Evolutionary conservation across 2,797 vertebrate species (phyloP), one percentile per base, ranked within the genome.

Genomic region (Molothrus aeneus): DNA sequence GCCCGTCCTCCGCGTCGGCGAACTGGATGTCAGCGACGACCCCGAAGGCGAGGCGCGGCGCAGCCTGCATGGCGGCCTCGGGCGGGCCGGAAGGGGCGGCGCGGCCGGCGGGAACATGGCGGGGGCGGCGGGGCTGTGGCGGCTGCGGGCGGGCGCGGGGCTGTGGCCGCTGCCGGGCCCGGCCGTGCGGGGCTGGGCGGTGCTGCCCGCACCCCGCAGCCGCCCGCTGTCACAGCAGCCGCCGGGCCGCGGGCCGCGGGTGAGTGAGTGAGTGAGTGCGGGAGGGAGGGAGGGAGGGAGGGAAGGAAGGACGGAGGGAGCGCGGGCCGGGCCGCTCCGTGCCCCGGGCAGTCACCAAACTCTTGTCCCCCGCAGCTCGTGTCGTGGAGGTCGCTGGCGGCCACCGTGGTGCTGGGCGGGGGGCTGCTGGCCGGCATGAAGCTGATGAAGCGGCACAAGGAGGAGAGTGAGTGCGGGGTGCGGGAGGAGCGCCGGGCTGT

Each of bases 11-110:
- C 21, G 98, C 96, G 10, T 99, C 98, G 1, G 99, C 99, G 87
- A 99, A 99, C 74, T 99, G 99, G 50, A 99, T 97, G 92, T 99
- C 99, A 1, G 99, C 98, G 21, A 99, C 97, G 6, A 99, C 97
- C 8, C 99, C 99, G 96, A 99, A 99, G 1, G 98, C 98, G 82
- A 99, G 98, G n/a, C 98, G 94, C 10, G 96, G 97, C 65, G 31
- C 83, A 42, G 11, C 31, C 90, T 83, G 73, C 95, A 96, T 95
- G 16, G 78, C 74, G 60, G 51, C 34, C 26, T 31, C 17, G 21
- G 10, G 31, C n/a, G 20, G 26, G 36, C 4, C 77, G 81, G 95
- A 91, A 82, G 60, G n/a, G 84, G 86, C 73, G 74, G 43, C 0
- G 2, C 34, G 22, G 81, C 5, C n/a, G 9, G 26, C 50, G 31